Percentiles rank a stretch among this genome's conserved stretches.
Evolutionary conservation across 2,113 vertebrate genomes (phyloP).

Genomic region (Brachirus orientalis): DNA sequence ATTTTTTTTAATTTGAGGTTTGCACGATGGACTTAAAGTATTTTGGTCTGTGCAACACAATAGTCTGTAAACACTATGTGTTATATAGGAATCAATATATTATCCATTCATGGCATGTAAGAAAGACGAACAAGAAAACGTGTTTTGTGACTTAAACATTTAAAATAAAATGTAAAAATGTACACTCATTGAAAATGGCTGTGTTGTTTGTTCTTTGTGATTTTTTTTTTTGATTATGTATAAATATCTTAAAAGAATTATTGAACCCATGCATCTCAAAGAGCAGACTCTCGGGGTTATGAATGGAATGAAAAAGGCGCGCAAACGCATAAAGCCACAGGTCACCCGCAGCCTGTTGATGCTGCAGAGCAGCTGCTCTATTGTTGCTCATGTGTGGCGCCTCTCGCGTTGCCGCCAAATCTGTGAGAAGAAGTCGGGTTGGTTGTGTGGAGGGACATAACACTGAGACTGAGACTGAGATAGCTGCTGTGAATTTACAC

Average conservation of each 20-base stretch:
- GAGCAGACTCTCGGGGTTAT: conserved; percentile 2
- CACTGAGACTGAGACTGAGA: conserved; percentile 20
- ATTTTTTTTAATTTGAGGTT: conserved; percentile 79
- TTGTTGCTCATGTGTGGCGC: conserved; percentile 64
- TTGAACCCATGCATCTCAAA: neutral
- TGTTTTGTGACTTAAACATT: conserved; percentile 29
- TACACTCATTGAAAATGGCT: neutral
- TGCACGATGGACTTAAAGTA: conserved; percentile 84
- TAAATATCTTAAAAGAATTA: neutral
- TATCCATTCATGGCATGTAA: conserved; percentile 14
- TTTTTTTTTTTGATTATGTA: neutral
- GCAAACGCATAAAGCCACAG: conserved; percentile 55
- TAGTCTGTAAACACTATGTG: conserved; percentile 85
- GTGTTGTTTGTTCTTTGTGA: conserved; percentile 29
- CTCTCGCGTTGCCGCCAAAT: conserved; percentile 61
- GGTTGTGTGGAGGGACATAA: conserved; percentile 34
- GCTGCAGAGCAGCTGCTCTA: conserved; percentile 71
- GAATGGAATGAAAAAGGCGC: conserved; percentile 60
- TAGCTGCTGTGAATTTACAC: neutral
- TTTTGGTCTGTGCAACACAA: conserved; percentile 85
- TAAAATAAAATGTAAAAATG: conserved; percentile 50
- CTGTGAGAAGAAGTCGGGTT: conserved; percentile 61
- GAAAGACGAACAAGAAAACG: conserved; percentile 9
- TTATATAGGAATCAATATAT: conserved; percentile 59
- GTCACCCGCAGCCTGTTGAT: conserved; percentile 56